Percentiles rank a stretch among this genome's conserved stretches.
These are phyloP conservation scores for Podocnemis expansa DNA, from an alignment of 2,113 vertebrate genomes.

Conservation along the genomic window DNA sequence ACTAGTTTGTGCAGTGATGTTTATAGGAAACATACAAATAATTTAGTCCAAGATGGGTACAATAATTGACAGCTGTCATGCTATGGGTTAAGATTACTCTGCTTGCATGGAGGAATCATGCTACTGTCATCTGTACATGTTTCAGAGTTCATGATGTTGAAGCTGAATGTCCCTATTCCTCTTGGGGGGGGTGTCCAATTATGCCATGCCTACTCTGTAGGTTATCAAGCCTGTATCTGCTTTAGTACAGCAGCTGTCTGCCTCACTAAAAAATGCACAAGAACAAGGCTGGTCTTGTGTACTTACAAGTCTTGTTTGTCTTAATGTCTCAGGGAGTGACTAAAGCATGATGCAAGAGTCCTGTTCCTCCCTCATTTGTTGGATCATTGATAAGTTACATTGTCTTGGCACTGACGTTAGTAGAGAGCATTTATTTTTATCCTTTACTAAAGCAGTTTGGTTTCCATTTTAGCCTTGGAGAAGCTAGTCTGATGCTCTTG, in stretches of 20 bases:
- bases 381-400: conserved; percentile 27
- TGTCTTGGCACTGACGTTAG: neutral
- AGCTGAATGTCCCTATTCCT: neutral
- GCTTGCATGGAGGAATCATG: fast-evolving
- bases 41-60: no score
- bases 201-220: neutral
- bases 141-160: neutral
- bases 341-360: conserved; percentile 12
- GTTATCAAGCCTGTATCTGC: neutral
- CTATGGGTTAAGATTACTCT: neutral
- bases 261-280: neutral
- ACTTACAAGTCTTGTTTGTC: neutral
- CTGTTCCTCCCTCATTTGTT: neutral
- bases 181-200: fast-evolving
- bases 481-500: neutral
- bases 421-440: neutral
- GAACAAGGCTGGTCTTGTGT: neutral
- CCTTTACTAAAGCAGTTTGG: neutral
- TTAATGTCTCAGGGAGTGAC: neutral
- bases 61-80: neutral
- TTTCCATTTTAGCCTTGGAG: no score
- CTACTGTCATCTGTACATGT: neutral
- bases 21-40: no score
- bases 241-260: neutral
- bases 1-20: no score